A percentile compares a stretch with the other conserved stretches of the same genome.
Conservation (phyloP, 2,797 vertebrate species). For the Brachyalestes nurse region DNA sequence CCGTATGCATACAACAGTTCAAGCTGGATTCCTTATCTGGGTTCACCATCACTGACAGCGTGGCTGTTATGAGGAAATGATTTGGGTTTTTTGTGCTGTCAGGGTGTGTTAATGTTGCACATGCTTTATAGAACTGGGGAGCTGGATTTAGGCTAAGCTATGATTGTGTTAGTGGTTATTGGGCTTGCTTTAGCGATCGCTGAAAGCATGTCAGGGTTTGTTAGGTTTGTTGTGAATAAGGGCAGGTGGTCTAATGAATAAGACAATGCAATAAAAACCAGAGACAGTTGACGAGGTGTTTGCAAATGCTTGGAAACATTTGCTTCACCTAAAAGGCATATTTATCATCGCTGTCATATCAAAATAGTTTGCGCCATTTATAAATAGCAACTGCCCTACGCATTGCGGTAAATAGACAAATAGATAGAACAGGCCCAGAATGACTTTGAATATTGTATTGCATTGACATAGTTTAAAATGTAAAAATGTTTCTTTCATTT, state of each 20-base stretch:
- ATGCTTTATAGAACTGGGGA: conserved; percentile 22
- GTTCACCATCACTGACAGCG: conserved; percentile 9
- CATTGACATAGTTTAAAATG: background rate
- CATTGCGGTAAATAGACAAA: background rate
- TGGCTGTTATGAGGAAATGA: conserved; percentile 38
- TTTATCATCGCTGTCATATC: background rate
- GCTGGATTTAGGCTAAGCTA: conserved; percentile 12
- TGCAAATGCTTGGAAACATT: background rate
- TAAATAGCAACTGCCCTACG: background rate
- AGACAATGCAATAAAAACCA: conserved; percentile 39
- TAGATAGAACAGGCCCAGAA: background rate
- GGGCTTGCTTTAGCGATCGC: conserved; percentile 23
- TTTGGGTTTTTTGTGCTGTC: conserved; percentile 18
- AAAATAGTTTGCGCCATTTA: background rate
- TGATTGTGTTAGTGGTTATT: conserved; percentile 55
- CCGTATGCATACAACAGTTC: background rate
- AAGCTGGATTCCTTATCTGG: conserved; percentile 27
- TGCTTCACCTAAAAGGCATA: background rate
- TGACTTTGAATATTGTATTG: background rate
- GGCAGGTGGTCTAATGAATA: conserved; percentile 16
- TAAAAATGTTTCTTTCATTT: background rate
- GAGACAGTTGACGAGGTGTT: background rate
- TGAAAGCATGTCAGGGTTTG: conserved; percentile 37
- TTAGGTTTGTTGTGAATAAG: conserved; percentile 37
- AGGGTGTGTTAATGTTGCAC: conserved; percentile 38